Percentiles rank a stretch among this genome's conserved stretches.
Conservation (phyloP, 2,888 invertebrate species). For the Ethmia dodecea region DNA sequence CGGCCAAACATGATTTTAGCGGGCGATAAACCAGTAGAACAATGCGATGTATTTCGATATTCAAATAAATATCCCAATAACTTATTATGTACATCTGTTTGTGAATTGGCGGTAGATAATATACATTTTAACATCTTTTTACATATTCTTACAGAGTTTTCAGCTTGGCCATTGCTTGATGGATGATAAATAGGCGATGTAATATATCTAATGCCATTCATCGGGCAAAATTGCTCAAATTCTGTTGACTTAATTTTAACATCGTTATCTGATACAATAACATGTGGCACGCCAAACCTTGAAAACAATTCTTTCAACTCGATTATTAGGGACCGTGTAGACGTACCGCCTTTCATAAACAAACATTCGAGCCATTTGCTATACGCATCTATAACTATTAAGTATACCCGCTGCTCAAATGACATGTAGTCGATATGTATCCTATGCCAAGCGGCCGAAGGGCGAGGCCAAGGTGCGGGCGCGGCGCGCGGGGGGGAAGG, state of each 20-base stretch:
- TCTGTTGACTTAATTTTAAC: conserved; percentile 9
- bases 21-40: conserved; percentile 18
- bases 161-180: no score
- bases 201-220: conserved; percentile 14
- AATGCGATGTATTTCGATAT: conserved; percentile 19
- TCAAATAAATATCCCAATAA: no score
- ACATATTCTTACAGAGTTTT: no score
- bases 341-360: conserved; percentile 8
- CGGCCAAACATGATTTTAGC: no score
- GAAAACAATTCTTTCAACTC: conserved; percentile 11
- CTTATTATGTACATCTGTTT: conserved; percentile 8
- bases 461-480: conserved; percentile 17
- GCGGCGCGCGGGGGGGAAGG: conserved; percentile 13
- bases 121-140: no score
- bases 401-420: conserved; percentile 8
- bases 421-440: conserved; percentile 17
- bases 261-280: conserved; percentile 11
- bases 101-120: conserved; percentile 5
- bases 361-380: no score
- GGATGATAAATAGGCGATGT: conserved; percentile 11
- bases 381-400: conserved; percentile 12
- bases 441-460: conserved; percentile 15
- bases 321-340: conserved; percentile 4
- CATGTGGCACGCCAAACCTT: conserved; percentile 10
- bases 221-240: conserved; percentile 12